Evolutionary conservation across 2,888 invertebrate genomes (phyloP).

Genomic region (Machimus atricapillus): DNA sequence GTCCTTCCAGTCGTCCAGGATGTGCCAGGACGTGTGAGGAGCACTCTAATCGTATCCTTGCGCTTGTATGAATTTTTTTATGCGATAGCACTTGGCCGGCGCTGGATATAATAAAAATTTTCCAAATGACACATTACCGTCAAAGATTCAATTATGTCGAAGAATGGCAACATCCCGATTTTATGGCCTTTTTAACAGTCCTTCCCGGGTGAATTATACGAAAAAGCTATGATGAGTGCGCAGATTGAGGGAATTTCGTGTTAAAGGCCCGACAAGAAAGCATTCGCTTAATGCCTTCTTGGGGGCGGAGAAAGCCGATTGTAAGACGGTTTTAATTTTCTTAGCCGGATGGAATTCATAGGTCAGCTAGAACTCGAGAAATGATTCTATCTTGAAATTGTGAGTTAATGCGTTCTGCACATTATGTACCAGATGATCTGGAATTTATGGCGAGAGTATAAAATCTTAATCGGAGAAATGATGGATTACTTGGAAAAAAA

Average conservation of each 20-base stretch:
- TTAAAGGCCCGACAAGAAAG: not conserved
- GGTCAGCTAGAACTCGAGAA: not conserved
- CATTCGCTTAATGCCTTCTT: not conserved
- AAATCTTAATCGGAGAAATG: not conserved
- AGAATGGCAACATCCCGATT: constrained; percentile 32
- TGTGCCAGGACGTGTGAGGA: not conserved
- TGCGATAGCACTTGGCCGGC: not conserved
- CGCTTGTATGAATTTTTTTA: not conserved
- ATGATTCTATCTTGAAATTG: not conserved
- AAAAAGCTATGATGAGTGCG: not conserved
- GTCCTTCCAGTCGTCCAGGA: not conserved
- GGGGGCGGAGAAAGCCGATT: not conserved
- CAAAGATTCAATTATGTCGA: constrained; percentile 32
- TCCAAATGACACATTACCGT: constrained; percentile 28
- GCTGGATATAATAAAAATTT: constrained; percentile 16
- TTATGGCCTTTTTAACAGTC: constrained; percentile 26
- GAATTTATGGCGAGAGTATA: not conserved
- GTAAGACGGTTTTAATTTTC: not conserved
- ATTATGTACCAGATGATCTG: not conserved
- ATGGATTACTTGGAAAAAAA: not conserved
- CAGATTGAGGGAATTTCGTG: constrained; percentile 7
- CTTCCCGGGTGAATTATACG: constrained; percentile 7
- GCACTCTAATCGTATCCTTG: not conserved
- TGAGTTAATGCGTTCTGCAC: not conserved
- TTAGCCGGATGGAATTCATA: not conserved